These are phyloP conservation scores for Chaetodon trifascialis DNA, from an alignment of 2,113 vertebrate species.

Conservation along the genomic window DNA sequence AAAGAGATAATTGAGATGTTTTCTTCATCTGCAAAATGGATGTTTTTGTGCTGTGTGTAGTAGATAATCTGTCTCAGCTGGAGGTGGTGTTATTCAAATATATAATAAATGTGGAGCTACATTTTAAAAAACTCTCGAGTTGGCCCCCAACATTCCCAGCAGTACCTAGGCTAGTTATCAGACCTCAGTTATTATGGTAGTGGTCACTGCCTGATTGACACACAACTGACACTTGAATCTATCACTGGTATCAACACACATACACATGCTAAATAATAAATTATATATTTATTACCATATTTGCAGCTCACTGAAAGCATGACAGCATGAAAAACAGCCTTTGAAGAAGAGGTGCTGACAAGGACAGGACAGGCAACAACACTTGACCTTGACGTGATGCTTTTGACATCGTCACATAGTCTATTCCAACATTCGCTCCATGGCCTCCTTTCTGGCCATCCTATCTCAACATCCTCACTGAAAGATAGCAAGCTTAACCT, in stretches of 20 bases:
- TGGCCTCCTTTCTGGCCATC: constrained; percentile 30
- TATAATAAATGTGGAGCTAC: background rate
- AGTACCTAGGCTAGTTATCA: background rate
- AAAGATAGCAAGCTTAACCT: constrained; percentile 71
- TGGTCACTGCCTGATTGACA: constrained; percentile 29
- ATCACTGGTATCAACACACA: constrained; percentile 57
- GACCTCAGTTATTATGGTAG: constrained; percentile 17
- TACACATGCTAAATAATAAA: constrained; percentile 52
- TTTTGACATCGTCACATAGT: constrained; percentile 46
- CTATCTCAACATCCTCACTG: constrained; percentile 38
- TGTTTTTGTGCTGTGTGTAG: background rate
- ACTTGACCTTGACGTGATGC: constrained; percentile 66
- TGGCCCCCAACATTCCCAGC: no score
- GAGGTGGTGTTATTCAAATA: background rate
- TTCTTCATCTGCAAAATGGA: constrained; percentile 25
- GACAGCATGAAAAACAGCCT: constrained; percentile 64
- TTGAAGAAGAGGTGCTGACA: constrained; percentile 38
- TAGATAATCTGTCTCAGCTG: background rate
- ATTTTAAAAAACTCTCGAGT: background rate
- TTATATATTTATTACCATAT: constrained; percentile 47
- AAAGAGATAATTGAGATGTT: constrained; percentile 31
- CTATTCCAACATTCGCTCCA: constrained; percentile 31
- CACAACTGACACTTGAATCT: constrained; percentile 39
- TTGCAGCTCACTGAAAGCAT: constrained; percentile 31
- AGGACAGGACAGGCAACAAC: constrained; percentile 49